Evolutionary conservation across 1,140 invertebrate genomes (phyloP), one percentile per base, ranked within the genome.

Genomic region (Heterodera carotae): DNA sequence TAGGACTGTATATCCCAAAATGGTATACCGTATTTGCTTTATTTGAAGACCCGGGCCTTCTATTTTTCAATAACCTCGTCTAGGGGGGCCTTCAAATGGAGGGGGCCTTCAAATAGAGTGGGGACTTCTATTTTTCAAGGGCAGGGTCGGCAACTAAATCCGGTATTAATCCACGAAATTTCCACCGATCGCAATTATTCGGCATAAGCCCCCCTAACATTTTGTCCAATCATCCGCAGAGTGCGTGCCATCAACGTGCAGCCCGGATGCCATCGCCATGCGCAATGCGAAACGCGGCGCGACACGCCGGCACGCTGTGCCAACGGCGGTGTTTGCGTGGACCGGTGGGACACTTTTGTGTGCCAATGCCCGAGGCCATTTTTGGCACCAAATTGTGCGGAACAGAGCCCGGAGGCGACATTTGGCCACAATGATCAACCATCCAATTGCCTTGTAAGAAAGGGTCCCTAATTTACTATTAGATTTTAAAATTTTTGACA

Each of bases 301-400:
- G 48, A 22, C 69, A 60, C 8, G 10, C 2, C 29, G 12, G 79
- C 27, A 27, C 34, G 2, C 22, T 97, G 95, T 87, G 91, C 92
- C 82, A 93, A 93, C 76, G 92, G 92, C 75, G 95, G 94, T 0
- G 90, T 91, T 78, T 97, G 95, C 88, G 92, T 92, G 0, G 95
- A 97, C 89, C 90, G 93, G 75, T 97, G 95, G 95, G 91, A 91
- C 71, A 91, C 91, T n/a, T 95, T 93, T 87, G 91, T 91, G 64
- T 98, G 95, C 88, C 90, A 91, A 53, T 97, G 95, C 91, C 94
- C 82, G 93, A 56, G 72, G 18, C 72, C 72, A 15, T 74, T 62
- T 74, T 34, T 74, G 64, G 53, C 25, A 3, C 72, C 72, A 6
- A 27, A 36, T 29, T 74, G 72, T 34, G 29, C 15, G 39, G 27